Percentiles rank a stretch among this genome's conserved stretches.
These are phyloP conservation scores for Gastrophysa polygoni DNA, from an alignment of 2,888 invertebrate genomes.

Conservation along the genomic window DNA sequence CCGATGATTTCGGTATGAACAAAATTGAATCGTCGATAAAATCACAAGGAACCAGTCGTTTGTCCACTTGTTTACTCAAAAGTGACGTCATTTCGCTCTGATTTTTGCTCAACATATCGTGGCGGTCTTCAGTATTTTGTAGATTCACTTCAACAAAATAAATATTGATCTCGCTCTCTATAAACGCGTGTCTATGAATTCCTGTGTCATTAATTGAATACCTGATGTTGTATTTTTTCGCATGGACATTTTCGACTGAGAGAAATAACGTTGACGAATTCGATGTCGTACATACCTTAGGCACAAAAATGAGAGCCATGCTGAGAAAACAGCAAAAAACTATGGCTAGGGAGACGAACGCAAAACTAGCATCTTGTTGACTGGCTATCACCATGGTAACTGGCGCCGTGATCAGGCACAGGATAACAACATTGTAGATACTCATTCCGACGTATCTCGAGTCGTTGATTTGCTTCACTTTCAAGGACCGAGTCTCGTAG, in stretches of 20 bases:
- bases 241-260: neutral
- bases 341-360: slow-evolving; percentile 94
- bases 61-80: too few relatives aligned
- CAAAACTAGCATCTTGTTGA: slow-evolving; percentile 97
- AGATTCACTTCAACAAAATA: too few relatives aligned
- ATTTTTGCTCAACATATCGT: too few relatives aligned
- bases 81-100: too few relatives aligned
- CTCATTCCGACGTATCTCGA: slow-evolving; percentile 98
- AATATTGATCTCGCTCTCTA: too few relatives aligned
- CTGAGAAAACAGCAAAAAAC: slow-evolving; percentile 98
- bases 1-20: too few relatives aligned
- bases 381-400: slow-evolving; percentile 96
- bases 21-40: too few relatives aligned
- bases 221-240: too few relatives aligned
- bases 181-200: too few relatives aligned
- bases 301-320: slow-evolving; percentile 97
- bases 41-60: too few relatives aligned
- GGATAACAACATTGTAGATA: slow-evolving; percentile 98
- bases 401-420: slow-evolving; percentile 97
- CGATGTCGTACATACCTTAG: slow-evolving; percentile 73
- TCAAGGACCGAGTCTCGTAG: slow-evolving; percentile 97
- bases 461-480: slow-evolving; percentile 97
- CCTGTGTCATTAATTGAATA: too few relatives aligned
- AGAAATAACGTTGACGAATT: neutral
- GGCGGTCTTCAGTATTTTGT: too few relatives aligned